Conservation (phyloP, 2,113 vertebrate species). For the Seriola aureovittata region DNA sequence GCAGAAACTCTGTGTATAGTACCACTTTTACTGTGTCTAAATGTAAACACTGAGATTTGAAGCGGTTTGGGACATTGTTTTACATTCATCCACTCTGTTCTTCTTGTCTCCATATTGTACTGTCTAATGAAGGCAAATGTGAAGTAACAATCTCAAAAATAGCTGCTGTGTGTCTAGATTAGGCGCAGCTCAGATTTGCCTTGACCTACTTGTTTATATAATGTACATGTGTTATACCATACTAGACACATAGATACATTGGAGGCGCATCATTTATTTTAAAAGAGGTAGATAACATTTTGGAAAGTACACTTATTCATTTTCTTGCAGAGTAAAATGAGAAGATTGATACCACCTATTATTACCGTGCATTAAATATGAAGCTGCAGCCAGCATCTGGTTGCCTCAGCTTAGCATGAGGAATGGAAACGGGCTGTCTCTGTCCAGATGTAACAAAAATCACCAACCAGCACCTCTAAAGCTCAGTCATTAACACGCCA, state of each 20-base stretch:
- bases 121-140: not conserved
- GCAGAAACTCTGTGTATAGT: not conserved
- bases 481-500: not conserved
- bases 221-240: not conserved
- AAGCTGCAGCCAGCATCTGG: not conserved
- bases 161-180: not conserved
- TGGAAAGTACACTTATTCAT: too few species aligned
- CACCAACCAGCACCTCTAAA: slow-evolving; percentile 2
- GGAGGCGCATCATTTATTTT: not conserved
- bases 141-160: not conserved
- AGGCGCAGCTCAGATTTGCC: not conserved
- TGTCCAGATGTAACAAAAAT: not conserved
- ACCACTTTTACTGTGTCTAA: too few species aligned
- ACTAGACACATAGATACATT: not conserved
- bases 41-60: too few species aligned
- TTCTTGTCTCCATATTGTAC: not conserved
- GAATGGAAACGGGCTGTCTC: not conserved
- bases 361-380: too few species aligned
- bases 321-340: too few species aligned
- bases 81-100: not conserved
- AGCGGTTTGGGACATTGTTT: not conserved
- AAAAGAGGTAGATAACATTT: too few species aligned
- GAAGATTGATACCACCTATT: too few species aligned
- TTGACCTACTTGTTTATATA: not conserved
- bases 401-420: not conserved